These are phyloP conservation scores for Idris sp. DNA, from an alignment of 1,140 invertebrate species.

Conservation along the genomic window DNA sequence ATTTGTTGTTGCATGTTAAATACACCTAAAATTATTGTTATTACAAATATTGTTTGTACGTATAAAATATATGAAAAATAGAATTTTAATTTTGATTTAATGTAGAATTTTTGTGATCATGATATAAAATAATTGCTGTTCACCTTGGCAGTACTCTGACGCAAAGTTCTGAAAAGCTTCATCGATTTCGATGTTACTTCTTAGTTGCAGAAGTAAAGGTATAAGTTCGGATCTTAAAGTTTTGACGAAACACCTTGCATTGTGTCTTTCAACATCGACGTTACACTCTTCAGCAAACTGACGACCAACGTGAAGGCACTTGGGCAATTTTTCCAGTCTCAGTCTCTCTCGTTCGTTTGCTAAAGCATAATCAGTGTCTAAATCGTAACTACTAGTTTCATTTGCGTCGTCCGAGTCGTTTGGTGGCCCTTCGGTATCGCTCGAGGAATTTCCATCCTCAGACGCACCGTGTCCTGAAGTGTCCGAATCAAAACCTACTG, in stretches of 20 bases:
- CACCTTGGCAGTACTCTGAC: constrained; percentile 93
- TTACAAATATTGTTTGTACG: too few species aligned
- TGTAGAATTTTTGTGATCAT: too few species aligned
- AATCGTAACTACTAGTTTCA: constrained; percentile 75
- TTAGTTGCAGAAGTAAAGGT: constrained; percentile 84
- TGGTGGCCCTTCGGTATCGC: constrained; percentile 84
- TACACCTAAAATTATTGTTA: too few species aligned
- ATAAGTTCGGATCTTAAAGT: constrained; percentile 84
- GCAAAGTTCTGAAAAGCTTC: constrained; percentile 94
- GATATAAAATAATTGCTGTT: too few species aligned
- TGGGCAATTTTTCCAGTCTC: constrained; percentile 83
- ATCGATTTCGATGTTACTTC: constrained; percentile 90
- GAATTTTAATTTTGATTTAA: too few species aligned
- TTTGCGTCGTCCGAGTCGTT: constrained; percentile 79
- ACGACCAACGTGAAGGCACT: constrained; percentile 80
- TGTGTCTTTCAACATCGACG: constrained; percentile 87
- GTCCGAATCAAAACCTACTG: constrained; percentile 79
- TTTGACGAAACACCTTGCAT: constrained; percentile 87
- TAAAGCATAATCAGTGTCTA: constrained; percentile 72
- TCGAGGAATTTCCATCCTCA: constrained; percentile 71
- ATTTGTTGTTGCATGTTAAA: constrained; percentile 74
- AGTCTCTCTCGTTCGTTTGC: constrained; percentile 78
- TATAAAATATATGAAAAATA: too few species aligned
- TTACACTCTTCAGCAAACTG: constrained; percentile 83
- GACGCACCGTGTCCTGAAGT: constrained; percentile 80